Evolutionary conservation across 2,888 invertebrate species (phyloP), one percentile per base, ranked within the genome.

Genomic region (Blastobasis lacticolella): DNA sequence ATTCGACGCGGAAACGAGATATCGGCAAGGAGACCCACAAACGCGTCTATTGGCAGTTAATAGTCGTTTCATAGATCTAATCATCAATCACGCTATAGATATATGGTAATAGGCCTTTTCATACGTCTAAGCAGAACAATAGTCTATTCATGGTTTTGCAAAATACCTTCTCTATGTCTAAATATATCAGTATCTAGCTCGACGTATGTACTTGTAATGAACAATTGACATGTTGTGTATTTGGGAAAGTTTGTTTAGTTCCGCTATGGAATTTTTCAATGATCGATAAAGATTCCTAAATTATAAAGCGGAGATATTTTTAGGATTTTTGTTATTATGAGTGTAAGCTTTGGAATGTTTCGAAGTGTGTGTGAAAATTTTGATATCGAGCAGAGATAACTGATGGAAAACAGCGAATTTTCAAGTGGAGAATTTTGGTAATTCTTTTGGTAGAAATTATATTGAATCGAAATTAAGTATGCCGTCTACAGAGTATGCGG

Each of bases 71-170:
- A 64, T 59, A 67, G 63, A 71, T 69, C 68, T 74, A 75, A 74
- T 75, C 72, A 77, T 79, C 75, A 76, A 79, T 78, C 72, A 71
- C 69, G 69, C 70, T 67, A 69, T 70, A 23, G 23, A 23, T 23
- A 23, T 23, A 23, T 67, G 67, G 74, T 66, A 72, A 75, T 71
- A 75, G 68, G 62, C 70, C 73, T 78, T 78, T 81, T 76, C 78
- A 76, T 78, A 74, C 73, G 67, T 67, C 66, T 72, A 73, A 40
- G 68, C 70, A 66, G 76, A 81, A 84, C 83, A 85, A 84, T 84
- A 67, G 75, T 60, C 71, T 69, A 78, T 84, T 83, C 76, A 79
- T 67, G 49, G 70, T 75, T 80, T 78, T 75, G 73, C 75, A 75
- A 78, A 79, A 75, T 54, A 47, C 51, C 54, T 46, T 76, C 67